Evolutionary conservation across 1,140 invertebrate genomes (phyloP).

Genomic region (Philopotamus ludificatus): DNA sequence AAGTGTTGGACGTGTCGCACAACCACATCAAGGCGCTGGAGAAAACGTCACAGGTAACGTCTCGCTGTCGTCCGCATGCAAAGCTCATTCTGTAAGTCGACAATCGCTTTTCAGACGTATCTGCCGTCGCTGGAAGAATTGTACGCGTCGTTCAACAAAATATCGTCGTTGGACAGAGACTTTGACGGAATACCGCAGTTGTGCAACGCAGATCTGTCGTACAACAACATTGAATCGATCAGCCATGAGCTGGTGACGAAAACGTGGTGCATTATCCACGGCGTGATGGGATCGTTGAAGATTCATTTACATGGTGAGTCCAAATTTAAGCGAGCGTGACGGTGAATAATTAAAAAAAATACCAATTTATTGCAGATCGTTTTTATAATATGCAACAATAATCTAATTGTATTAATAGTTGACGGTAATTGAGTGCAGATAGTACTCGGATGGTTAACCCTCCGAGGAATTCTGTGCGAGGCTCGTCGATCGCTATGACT

Average conservation of each 20-base stretch:
- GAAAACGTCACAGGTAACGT: conserved; percentile 74
- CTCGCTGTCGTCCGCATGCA: not conserved
- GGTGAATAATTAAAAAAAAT: not conserved
- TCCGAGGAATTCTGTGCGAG: not conserved
- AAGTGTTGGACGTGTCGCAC: conserved; percentile 71
- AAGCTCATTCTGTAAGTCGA: not conserved
- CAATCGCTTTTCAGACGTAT: conserved; percentile 62
- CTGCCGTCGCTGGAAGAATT: conserved; percentile 71
- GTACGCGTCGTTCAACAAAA: conserved; percentile 71
- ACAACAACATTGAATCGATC: conserved; percentile 70
- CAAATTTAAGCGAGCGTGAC: not conserved
- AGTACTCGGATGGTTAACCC: not conserved
- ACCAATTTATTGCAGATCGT: not conserved
- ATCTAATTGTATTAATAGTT: too few species aligned
- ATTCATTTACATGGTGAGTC: conserved; percentile 74
- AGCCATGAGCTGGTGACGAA: conserved; percentile 73
- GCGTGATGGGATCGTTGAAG: conserved; percentile 70
- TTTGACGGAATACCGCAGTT: conserved; percentile 76
- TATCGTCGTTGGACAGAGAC: conserved; percentile 70
- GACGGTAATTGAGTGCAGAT: too few species aligned
- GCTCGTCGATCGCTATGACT: too few species aligned
- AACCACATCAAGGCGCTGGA: conserved; percentile 74
- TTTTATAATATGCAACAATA: not conserved
- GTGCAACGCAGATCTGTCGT: conserved; percentile 73
- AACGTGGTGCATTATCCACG: conserved; percentile 72